Evolutionary conservation across 2,113 vertebrate genomes (phyloP).

Genomic region (Verasper variegatus): DNA sequence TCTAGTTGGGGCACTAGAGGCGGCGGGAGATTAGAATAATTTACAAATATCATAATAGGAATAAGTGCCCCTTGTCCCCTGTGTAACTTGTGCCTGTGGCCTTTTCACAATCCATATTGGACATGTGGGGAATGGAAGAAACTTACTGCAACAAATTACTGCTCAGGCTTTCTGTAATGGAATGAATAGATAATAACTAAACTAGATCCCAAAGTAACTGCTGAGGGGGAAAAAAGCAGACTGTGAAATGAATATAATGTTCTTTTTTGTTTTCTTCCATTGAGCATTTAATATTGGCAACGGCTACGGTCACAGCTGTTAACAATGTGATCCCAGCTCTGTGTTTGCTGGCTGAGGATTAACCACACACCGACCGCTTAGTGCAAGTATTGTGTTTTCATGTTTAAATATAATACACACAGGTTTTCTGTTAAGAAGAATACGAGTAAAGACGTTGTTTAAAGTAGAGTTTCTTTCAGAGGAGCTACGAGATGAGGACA

Average conservation of each 20-base stretch:
- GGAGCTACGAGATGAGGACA: too few species aligned
- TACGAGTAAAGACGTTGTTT: background rate
- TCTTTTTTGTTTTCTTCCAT: background rate
- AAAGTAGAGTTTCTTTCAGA: too few species aligned
- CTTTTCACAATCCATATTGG: background rate
- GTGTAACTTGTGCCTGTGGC: conserved; percentile 1
- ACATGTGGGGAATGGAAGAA: background rate
- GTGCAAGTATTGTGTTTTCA: background rate
- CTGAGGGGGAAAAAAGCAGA: too few species aligned
- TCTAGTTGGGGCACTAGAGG: background rate
- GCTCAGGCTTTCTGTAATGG: background rate
- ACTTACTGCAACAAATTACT: background rate
- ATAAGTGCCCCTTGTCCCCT: background rate
- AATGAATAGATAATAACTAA: background rate
- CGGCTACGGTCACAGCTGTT: background rate
- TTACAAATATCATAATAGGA: conserved; percentile 2
- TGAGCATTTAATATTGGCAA: background rate
- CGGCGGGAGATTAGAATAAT: conserved; percentile 2
- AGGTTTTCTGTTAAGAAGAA: background rate
- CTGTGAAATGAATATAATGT: background rate
- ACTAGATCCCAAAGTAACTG: background rate
- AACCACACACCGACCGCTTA: background rate
- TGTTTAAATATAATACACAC: background rate
- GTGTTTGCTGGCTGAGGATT: background rate
- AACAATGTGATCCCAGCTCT: background rate